phyloP scores from a whole-genome alignment of 2,888 invertebrate genomes.

The Apodemia duryi region DNA sequence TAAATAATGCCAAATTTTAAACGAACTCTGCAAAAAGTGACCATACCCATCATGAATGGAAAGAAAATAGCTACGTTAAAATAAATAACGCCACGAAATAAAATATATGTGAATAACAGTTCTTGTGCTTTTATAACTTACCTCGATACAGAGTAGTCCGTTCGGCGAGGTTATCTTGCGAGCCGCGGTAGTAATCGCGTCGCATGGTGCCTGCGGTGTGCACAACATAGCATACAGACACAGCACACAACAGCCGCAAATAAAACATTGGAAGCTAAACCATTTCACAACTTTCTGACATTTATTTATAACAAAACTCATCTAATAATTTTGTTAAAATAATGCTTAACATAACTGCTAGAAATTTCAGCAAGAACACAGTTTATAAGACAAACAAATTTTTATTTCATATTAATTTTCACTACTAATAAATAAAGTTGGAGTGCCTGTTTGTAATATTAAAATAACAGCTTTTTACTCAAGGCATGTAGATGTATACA shows the following conservation, averaged over 20 bases:
- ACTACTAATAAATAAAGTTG: too few species aligned
- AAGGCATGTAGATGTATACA: too few species aligned
- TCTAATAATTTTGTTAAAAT: not conserved
- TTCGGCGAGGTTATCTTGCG: constrained; percentile 92
- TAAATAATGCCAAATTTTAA: too few species aligned
- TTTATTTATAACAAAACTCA: not conserved
- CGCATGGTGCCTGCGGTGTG: constrained; percentile 81
- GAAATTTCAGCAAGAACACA: not conserved
- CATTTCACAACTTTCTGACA: not conserved
- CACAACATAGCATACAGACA: constrained; percentile 38
- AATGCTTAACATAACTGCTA: not conserved
- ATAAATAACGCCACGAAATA: too few species aligned
- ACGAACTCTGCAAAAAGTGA: not conserved
- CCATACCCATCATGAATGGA: too few species aligned
- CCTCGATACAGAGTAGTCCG: constrained; percentile 86
- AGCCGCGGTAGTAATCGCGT: constrained; percentile 94
- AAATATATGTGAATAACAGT: not conserved
- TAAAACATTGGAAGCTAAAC: constrained; percentile 10
- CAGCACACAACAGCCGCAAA: constrained; percentile 16
- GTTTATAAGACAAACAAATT: not conserved
- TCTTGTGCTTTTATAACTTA: constrained; percentile 47
- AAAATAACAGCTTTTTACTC: too few species aligned
- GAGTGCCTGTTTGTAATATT: too few species aligned
- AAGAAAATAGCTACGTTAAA: too few species aligned
- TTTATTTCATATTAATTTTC: not conserved